Base-by-base conservation (phyloP, 2,113 vertebrate species). In the Stigmatopora nigra region DNA sequence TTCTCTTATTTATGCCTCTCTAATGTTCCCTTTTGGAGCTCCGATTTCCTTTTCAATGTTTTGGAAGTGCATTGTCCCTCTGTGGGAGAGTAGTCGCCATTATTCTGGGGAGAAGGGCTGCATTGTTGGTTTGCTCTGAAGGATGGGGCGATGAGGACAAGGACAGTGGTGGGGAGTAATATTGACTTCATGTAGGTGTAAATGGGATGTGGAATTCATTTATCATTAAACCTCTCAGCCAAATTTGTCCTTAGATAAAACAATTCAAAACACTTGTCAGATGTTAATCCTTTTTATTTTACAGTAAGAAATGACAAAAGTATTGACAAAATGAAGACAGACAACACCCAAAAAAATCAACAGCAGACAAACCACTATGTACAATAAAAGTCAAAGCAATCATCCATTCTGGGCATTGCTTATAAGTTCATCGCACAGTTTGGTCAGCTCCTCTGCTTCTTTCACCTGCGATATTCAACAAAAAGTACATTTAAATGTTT, bases 361-460 rank as follows among this genome's bases (percentile, higher is more conserved):
- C 38, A 41, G 1, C 38, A 41, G 38, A 41, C 45, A 48, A 53
- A 56, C 17, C n/a, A 77, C 65, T 52, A 73, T 83, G 73, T 78
- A 77, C 75, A 76, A 36, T 1, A 2, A 31, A 2, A 68, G 41
- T 52, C 16, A 48, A 36, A 10, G 3, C 22, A 35, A 20, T 85
- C 71, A 89, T 20, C 84, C 80, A 65, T 85, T 90, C 65, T 90
- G 85, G 3, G 90, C 89, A 46, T 91, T 91, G 7, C 71, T 61
- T 51, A 92, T 91, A 1, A 92, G 89, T n/a, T 92, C 92, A 62
- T 96, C 93, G 69, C 93, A 95, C 41, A 96, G 91, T 84, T 92
- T 94, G 0, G 91, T 93, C 64, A 94, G 83, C 61, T 93, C 91
- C 0, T 89, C 87, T 0, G 79, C 89, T 86, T 95, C 93, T 76